A percentile compares a stretch with the other conserved stretches of the same genome.
Evolutionary conservation across 2,888 invertebrate genomes (phyloP).

Genomic region (Tryphoninae sp.): DNA sequence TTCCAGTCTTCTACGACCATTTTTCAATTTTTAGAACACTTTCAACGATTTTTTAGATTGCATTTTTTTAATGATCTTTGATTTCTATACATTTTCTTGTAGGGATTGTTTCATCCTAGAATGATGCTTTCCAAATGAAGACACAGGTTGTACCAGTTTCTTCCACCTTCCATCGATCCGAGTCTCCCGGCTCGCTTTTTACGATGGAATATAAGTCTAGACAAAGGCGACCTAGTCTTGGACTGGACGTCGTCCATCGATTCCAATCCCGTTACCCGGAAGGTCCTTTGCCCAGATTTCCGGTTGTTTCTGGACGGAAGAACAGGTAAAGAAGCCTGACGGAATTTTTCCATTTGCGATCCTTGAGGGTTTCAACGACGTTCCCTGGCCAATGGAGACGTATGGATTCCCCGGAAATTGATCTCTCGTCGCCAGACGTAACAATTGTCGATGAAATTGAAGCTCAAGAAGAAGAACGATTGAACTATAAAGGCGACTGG

Average conservation of each 20-base stretch:
- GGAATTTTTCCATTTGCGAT: neutral
- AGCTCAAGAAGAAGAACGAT: conserved; percentile 13
- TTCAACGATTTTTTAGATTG: too few species aligned
- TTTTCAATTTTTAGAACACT: too few species aligned
- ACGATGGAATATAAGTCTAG: neutral
- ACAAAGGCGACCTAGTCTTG: neutral
- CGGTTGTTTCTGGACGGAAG: conserved; percentile 14
- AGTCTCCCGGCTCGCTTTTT: too few species aligned
- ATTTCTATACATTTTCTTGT: too few species aligned
- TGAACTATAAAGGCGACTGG: neutral
- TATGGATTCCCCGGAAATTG: conserved; percentile 62
- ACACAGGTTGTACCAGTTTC: too few species aligned
- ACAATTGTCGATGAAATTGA: conserved; percentile 25
- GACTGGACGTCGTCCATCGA: conserved; percentile 19
- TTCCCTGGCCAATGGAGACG: neutral
- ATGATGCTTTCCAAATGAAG: too few species aligned
- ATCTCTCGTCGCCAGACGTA: conserved; percentile 45
- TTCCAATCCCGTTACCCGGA: conserved; percentile 20
- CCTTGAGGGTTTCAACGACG: conserved; percentile 8
- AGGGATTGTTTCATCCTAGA: too few species aligned
- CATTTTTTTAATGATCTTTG: too few species aligned
- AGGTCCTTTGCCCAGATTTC: conserved; percentile 22
- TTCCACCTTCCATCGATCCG: too few species aligned
- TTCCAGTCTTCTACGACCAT: too few species aligned
- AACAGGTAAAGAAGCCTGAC: conserved; percentile 3